Conservation (phyloP, 1,140 invertebrate genomes). For the Drosophila littoralis region DNA sequence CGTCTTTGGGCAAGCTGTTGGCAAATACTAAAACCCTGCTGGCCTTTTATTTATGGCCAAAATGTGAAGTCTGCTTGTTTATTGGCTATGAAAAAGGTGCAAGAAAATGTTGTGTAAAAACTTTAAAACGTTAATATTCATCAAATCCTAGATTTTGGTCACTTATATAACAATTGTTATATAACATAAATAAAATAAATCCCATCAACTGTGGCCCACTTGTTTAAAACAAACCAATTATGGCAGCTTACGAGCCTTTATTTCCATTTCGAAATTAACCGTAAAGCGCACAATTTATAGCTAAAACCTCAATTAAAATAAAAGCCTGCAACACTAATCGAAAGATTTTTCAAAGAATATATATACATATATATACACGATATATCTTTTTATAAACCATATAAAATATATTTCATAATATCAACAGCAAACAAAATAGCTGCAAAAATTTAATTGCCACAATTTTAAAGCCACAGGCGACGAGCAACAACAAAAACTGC, state of each 20-base stretch:
- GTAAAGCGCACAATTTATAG: conserved; percentile 47
- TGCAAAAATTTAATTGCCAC: conserved; percentile 48
- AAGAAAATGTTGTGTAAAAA: conserved; percentile 1
- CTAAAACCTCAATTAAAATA: conserved; percentile 52
- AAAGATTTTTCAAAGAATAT: conserved; percentile 23
- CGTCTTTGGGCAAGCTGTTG: conserved; percentile 41
- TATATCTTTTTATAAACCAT: background rate
- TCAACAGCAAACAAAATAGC: conserved; percentile 31
- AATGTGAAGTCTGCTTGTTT: conserved; percentile 59
- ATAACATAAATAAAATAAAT: conserved; percentile 29
- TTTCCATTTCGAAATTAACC: conserved; percentile 43
- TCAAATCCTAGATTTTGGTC: conserved; percentile 8
- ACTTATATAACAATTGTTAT: background rate
- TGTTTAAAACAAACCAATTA: conserved; percentile 48
- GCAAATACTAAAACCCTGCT: conserved; percentile 57
- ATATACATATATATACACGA: conserved; percentile 1
- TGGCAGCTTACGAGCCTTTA: conserved; percentile 29
- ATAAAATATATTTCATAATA: conserved; percentile 23
- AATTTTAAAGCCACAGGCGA: conserved; percentile 63
- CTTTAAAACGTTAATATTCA: background rate
- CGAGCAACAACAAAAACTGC: conserved; percentile 16
- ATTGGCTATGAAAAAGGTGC: conserved; percentile 34
- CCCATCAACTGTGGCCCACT: conserved; percentile 35
- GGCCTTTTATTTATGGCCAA: conserved; percentile 63
- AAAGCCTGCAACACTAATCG: conserved; percentile 17